Conservation (phyloP, 2,888 invertebrate species). For the Eulithis testata region DNA sequence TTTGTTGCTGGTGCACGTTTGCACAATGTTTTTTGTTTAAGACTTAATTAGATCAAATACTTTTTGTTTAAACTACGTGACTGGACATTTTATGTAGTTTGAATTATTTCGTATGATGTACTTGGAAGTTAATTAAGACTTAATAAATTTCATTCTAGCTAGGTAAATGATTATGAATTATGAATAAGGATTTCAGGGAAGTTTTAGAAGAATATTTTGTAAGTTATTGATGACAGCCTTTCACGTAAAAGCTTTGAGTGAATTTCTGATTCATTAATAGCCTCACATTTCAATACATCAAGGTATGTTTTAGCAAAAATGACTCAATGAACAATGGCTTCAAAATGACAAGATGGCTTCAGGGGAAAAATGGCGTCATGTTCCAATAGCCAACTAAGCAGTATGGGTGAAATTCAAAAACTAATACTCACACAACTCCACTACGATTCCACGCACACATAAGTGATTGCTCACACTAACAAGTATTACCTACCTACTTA, state of each 20-base stretch:
- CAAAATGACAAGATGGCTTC: not conserved
- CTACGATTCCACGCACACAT: constrained; percentile 7
- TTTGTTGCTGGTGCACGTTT: too few species aligned
- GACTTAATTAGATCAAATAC: too few species aligned
- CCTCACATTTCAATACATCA: too few species aligned
- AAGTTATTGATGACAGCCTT: not conserved
- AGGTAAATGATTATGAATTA: too few species aligned
- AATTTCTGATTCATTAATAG: not conserved
- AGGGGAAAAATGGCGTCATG: constrained; percentile 7
- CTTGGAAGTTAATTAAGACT: too few species aligned
- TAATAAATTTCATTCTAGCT: too few species aligned
- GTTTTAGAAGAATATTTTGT: not conserved
- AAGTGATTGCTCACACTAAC: not conserved
- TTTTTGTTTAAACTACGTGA: too few species aligned
- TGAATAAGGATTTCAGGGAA: too few species aligned
- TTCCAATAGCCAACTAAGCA: constrained; percentile 23
- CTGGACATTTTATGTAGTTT: too few species aligned
- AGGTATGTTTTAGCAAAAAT: not conserved
- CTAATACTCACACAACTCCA: constrained; percentile 26
- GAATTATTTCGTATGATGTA: too few species aligned
- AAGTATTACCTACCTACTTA: not conserved
- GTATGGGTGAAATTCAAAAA: constrained; percentile 9
- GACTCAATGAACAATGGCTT: constrained; percentile 7
- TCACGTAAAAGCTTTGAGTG: too few species aligned
- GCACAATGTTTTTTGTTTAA: too few species aligned